Evolutionary conservation across 2,797 vertebrate genomes (phyloP), one percentile per base, ranked within the genome.

Genomic region (Telmatherina bonti): DNA sequence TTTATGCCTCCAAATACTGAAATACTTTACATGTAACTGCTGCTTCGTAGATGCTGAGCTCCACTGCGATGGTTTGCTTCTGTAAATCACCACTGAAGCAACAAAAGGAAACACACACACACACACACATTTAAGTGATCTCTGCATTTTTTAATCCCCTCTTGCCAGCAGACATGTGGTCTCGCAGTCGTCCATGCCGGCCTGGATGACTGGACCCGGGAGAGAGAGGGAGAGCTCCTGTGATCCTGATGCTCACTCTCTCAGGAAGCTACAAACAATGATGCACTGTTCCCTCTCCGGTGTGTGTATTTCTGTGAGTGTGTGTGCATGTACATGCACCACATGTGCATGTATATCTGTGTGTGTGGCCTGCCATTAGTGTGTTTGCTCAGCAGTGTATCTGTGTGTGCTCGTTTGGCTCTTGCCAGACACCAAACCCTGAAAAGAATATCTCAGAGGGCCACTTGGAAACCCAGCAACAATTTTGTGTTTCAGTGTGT

Each of bases 191-290:
- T 74, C 70, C 47, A 10, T 35, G 7, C 2, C 57, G 52, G 71
- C 41, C 49, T 72, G 71, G 83, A 82, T 61, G 81, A 79, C 62
- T 45, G 69, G 53, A 59, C 60, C 79, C 63, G 33, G 33, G 71
- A 35, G 35, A 36, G 35, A 36, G 11, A 38, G 71, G 63, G 57
- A 63, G 53, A 85, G 79, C 84, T 88, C 80, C 86, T 86, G 85
- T 82, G 84, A 90, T 92, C 78, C 76, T 58, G 67, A 81, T 55
- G 72, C 80, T 58, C 63, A n/a, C 71, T 88, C 86, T 88, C 87
- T 89, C 89, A 91, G 91, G 91, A 92, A 92, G 78, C 60, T 1
- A 38, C 10, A 76, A 89, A 92, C 90, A 92, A 92, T 91, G 86
- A 88, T 24, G 30, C 81, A 84, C 89, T 92, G 91, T 92, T 91